Evolutionary conservation across 2,888 invertebrate species (phyloP).

Genomic region (Rhopalosiphum nymphaeae): DNA sequence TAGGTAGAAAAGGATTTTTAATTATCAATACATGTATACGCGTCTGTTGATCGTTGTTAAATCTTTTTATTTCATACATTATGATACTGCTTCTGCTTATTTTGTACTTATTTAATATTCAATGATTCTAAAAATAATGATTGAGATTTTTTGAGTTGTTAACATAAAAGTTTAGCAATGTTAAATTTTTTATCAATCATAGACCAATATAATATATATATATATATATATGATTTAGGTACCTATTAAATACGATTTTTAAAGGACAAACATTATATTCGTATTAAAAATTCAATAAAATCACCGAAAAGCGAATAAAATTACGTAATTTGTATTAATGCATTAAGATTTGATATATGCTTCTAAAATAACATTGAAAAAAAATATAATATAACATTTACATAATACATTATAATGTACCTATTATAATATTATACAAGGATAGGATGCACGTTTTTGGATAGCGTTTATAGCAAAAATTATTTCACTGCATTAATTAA

Average conservation of each 20-base stretch:
- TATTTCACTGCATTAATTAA: not conserved
- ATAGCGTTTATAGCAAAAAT: not conserved
- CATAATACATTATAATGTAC: not conserved
- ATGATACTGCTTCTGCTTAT: not conserved
- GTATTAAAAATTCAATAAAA: not conserved
- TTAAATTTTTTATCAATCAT: not conserved
- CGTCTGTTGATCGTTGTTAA: not conserved
- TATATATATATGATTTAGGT: not conserved
- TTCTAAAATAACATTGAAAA: not conserved
- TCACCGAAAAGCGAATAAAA: not conserved
- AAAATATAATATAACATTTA: not conserved
- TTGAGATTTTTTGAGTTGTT: not conserved
- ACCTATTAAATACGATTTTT: not conserved
- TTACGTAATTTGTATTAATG: not conserved
- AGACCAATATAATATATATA: not conserved
- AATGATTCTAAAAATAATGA: not conserved
- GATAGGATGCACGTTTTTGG: not conserved
- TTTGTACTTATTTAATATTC: not conserved
- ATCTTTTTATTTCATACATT: not conserved
- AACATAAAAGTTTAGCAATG: not conserved
- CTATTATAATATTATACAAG: not conserved
- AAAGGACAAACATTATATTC: not conserved
- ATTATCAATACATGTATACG: not conserved
- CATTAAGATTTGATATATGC: not conserved
- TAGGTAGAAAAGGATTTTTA: not conserved